phyloP scores from a whole-genome alignment of 2,888 invertebrate genomes.

The Drosophila barbarae region DNA sequence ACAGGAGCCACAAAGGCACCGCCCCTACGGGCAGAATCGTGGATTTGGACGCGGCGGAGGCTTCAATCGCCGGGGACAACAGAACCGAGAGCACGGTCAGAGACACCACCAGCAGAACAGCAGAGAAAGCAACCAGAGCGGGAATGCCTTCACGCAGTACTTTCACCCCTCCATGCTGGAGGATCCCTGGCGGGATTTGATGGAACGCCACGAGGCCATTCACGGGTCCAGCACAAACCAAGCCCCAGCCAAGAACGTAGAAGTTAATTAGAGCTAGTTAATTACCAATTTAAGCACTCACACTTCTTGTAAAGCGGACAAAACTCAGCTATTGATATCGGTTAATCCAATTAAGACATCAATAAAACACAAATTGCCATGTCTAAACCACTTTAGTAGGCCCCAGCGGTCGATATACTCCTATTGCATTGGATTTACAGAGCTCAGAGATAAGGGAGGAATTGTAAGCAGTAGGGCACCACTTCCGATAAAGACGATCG shows the following conservation, averaged over 20 bases:
- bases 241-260: background rate
- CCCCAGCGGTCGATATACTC: too few species aligned
- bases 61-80: constrained; percentile 18
- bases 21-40: constrained; percentile 34
- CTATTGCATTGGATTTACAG: background rate
- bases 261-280: background rate
- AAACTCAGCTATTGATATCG: background rate
- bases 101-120: background rate
- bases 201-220: constrained; percentile 71
- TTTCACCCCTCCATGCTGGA: constrained; percentile 77
- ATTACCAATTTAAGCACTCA: background rate
- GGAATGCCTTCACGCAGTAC: constrained; percentile 49
- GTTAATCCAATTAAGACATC: background rate
- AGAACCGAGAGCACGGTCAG: constrained; percentile 4
- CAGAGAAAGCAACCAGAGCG: constrained; percentile 13
- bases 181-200: constrained; percentile 77
- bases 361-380: background rate
- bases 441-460: background rate
- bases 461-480: background rate
- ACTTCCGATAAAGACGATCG: background rate
- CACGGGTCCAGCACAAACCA: constrained; percentile 49
- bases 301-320: background rate
- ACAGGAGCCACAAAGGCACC: constrained; percentile 33
- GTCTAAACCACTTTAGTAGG: too few species aligned
- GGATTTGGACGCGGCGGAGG: constrained; percentile 45